Evolutionary conservation across 2,113 vertebrate species (phyloP), one percentile per base, ranked within the genome.

Genomic region (Chaetodon trifascialis): DNA sequence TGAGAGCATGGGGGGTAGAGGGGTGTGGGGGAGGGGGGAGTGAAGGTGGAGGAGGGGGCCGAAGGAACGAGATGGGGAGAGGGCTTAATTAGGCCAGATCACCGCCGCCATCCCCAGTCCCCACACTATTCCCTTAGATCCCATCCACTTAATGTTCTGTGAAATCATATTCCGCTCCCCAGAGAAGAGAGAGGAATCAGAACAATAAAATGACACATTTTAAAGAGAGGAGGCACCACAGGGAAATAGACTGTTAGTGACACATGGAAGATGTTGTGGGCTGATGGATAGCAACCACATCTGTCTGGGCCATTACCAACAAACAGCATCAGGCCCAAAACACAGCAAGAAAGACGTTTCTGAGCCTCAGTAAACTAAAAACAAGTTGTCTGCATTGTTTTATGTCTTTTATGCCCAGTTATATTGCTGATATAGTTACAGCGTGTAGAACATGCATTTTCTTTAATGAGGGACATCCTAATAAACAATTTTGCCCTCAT

Each of bases 121-220:
- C 58, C 47, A 21, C 80, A 68, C 83, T 90, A 91, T 88, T 91
- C 87, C 91, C 89, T 83, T 60, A 86, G 89, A 93, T 92, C 89
- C 85, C 85, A 85, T 92, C 86, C 93, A 92, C 88, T 92, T 93
- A 94, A 94, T 93, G 91, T 91, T 92, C 86, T 94, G 87, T 92
- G 93, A 95, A 93, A 94, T 93, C 91, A 90, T 89, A 91, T 93
- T 89, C 87, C 34, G 34, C 64, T 92, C 90, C 89, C 90, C 25
- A 25, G 90, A 90, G 90, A 82, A 68, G 58, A 79, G 74, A 72
- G 79, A 74, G 73, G 83, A 89, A 91, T 90, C 86, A 89, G 80
- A 93, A 92, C 91, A 91, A 91, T 90, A 91, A 89, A 89, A 80
- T 86, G 83, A 88, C 86, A 88, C 85, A 84, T 89, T 93, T 93